phyloP scores from a whole-genome alignment of 2,797 vertebrate species.

The Coreius guichenoti region DNA sequence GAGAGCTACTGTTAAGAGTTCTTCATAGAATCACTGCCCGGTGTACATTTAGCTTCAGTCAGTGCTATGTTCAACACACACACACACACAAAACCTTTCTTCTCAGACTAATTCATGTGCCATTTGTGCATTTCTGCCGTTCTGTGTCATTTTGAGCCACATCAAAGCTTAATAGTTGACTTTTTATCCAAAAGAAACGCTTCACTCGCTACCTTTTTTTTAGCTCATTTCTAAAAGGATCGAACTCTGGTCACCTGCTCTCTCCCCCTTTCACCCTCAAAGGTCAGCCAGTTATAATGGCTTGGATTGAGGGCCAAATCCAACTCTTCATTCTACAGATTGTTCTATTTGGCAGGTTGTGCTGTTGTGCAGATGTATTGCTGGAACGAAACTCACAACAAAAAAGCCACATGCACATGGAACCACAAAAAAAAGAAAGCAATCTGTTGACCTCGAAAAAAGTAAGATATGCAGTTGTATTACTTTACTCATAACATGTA shows the following conservation, averaged over 20 bases:
- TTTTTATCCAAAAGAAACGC: constrained; percentile 37
- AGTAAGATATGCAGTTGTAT: neutral
- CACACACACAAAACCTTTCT: neutral
- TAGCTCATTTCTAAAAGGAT: constrained; percentile 40
- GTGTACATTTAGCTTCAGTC: neutral
- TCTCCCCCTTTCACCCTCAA: constrained; percentile 35
- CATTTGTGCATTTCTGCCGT: constrained; percentile 1
- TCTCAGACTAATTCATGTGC: neutral
- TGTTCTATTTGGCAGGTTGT: constrained; percentile 14
- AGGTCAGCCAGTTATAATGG: constrained; percentile 49
- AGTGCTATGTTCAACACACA: neutral
- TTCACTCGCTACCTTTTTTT: constrained; percentile 35
- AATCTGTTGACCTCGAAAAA: neutral
- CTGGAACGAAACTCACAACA: neutral
- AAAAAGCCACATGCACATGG: neutral
- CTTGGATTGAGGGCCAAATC: constrained; percentile 35
- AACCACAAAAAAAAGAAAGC: constrained; percentile 28
- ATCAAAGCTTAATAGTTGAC: constrained; percentile 32
- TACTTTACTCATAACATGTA: neutral
- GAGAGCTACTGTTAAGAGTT: constrained; percentile 43
- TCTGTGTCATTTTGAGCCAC: neutral
- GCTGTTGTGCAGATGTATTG: neutral
- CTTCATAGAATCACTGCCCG: neutral
- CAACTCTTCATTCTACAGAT: neutral
- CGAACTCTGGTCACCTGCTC: constrained; percentile 50